Evolutionary conservation across 2,888 invertebrate genomes (phyloP), one percentile per base, ranked within the genome.

Genomic region (Xestia rhomboidea): DNA sequence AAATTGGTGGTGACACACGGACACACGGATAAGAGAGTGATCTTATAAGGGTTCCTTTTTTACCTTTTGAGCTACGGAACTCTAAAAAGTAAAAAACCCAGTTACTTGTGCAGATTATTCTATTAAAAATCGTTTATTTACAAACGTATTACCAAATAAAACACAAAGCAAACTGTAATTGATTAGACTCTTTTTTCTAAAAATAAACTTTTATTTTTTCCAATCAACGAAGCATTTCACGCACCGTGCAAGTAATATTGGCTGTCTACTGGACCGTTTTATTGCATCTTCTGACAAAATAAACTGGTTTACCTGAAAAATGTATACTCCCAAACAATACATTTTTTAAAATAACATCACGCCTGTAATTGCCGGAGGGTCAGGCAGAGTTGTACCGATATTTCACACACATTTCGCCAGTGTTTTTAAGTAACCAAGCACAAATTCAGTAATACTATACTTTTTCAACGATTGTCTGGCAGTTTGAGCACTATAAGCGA

Each of bases 211-310:
- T n/a, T 10, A 38, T 77, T 79, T 68, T 77, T 68, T 68, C 63
- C 57, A 69, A 79, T 73, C 63, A 60, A 0, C 18, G 15, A 27
- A 73, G 60, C 71, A 38, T 71, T 78, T 66, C 7, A 57, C 46
- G 27, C 87, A 81, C 81, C 73, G 73, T 84, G 81, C 81, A 66
- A 73, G 76, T 74, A 73, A 74, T 76, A 76, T 76, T 79, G 63
- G 18, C 57, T 81, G 77, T 57, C 66, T 76, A 84, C 38, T 82
- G 74, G 79, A 73, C 79, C 88, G 76, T 44, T 70, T 34, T 79
- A 87, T 88, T 87, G 81, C 84, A 71, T 79, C 79, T 87, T 74
- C 63, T 54, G 71, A 64, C 76, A 83, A 76, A 79, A 84, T 82
- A 73, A 82, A 78, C 34, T 74, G 38, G 67, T 54, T 70, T 63